Evolutionary conservation across 64 coral and sea anemone genomes (phyloP).

Genomic region (Stylophora pistillata): DNA sequence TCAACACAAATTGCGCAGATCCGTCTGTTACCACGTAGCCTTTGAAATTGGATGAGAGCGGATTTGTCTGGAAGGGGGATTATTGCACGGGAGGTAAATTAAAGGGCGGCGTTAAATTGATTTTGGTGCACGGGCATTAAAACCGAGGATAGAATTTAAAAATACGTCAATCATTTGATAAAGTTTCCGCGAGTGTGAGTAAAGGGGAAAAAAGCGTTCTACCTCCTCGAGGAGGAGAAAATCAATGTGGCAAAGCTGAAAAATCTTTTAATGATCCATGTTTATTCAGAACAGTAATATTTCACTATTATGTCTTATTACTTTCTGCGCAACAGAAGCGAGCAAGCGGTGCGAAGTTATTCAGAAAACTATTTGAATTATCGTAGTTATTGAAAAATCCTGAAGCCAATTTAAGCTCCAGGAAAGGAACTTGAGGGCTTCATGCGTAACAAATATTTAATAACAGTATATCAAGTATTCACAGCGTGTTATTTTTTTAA

Average conservation of each 20-base stretch:
- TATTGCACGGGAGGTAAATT: background rate
- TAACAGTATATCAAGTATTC: background rate
- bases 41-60: constrained; percentile 32
- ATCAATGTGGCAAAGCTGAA: background rate
- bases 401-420: background rate
- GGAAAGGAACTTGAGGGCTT: background rate
- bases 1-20: background rate
- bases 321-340: background rate
- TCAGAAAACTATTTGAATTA: background rate
- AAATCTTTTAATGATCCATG: background rate
- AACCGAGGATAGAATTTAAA: background rate
- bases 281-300: background rate
- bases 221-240: background rate
- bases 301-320: background rate
- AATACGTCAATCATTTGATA: background rate
- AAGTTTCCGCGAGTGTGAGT: background rate
- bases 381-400: background rate
- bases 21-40: background rate
- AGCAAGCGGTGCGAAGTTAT: background rate
- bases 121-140: background rate
- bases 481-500: constrained; percentile 16
- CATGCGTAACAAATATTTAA: background rate
- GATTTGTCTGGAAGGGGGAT: constrained; percentile 32
- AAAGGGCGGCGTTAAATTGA: background rate
- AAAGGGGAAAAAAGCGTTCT: background rate